Conservation (phyloP, 2,797 vertebrate species). For the Enteromius trimaculatus region DNA sequence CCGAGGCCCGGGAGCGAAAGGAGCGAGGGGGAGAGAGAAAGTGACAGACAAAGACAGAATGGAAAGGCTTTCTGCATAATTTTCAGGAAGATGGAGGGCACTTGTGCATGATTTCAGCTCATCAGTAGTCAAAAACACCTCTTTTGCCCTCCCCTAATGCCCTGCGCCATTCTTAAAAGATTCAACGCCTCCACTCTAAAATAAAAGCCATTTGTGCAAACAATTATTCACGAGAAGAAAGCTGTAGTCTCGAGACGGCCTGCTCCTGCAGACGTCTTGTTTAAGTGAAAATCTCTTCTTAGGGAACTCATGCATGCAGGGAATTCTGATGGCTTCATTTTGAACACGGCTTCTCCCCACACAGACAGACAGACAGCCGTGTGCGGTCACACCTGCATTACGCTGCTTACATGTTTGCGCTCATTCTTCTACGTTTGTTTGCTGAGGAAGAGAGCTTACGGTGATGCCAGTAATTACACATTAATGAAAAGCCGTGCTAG, state of each 20-base stretch:
- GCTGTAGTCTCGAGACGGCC: slow-evolving; percentile 21
- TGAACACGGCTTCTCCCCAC: slow-evolving; percentile 41
- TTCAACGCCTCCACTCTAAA: neutral
- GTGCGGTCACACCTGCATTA: slow-evolving; percentile 41
- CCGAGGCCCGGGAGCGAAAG: neutral
- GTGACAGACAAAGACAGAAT: slow-evolving; percentile 30
- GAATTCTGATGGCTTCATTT: slow-evolving; percentile 41
- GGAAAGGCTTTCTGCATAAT: slow-evolving; percentile 24
- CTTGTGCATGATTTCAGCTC: neutral
- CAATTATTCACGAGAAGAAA: slow-evolving; percentile 33
- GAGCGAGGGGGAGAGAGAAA: neutral
- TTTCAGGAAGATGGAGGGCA: neutral
- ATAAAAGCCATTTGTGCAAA: slow-evolving; percentile 32
- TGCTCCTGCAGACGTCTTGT: slow-evolving; percentile 29
- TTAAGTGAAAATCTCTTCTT: slow-evolving; percentile 44
- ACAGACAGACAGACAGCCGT: slow-evolving; percentile 52
- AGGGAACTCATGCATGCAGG: neutral
- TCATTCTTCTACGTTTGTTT: slow-evolving; percentile 35
- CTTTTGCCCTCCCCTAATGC: slow-evolving; percentile 15
- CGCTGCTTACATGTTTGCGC: slow-evolving; percentile 19
- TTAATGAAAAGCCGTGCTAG: slow-evolving; percentile 20
- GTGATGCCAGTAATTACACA: slow-evolving; percentile 50
- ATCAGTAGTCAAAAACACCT: slow-evolving; percentile 21
- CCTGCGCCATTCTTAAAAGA: slow-evolving; percentile 9
- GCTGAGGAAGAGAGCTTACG: slow-evolving; percentile 13